These are phyloP conservation scores for Strix uralensis DNA, from an alignment of 2,113 vertebrate genomes.

Conservation along the genomic window DNA sequence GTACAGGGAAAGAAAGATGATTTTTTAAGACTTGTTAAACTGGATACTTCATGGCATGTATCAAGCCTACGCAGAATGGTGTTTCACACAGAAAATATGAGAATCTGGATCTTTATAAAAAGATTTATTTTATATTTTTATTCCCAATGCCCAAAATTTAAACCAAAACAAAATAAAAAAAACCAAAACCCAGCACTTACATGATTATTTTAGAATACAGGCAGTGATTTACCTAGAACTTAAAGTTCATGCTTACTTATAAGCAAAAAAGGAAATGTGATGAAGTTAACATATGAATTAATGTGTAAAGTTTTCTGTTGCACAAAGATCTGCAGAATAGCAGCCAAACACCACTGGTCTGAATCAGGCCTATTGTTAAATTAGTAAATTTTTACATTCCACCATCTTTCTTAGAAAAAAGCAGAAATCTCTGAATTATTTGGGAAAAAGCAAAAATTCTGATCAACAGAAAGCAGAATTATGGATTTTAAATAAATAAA, in stretches of 20 bases:
- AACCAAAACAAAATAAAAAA: background rate
- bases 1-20: background rate
- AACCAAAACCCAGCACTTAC: background rate
- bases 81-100: background rate
- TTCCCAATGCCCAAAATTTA: background rate
- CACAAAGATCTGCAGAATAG: background rate
- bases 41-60: background rate
- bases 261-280: background rate
- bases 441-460: background rate
- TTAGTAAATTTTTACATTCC: background rate
- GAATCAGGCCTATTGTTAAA: background rate
- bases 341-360: background rate
- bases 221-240: background rate
- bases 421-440: too few species aligned
- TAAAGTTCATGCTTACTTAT: background rate
- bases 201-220: background rate
- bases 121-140: background rate
- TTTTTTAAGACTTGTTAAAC: background rate
- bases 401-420: background rate
- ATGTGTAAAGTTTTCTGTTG: background rate
- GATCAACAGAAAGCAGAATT: background rate
- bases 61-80: background rate
- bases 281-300: background rate
- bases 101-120: background rate
- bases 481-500: background rate